Base-by-base conservation (phyloP, 2,797 vertebrate genomes). In the Enteromius mattozi region DNA sequence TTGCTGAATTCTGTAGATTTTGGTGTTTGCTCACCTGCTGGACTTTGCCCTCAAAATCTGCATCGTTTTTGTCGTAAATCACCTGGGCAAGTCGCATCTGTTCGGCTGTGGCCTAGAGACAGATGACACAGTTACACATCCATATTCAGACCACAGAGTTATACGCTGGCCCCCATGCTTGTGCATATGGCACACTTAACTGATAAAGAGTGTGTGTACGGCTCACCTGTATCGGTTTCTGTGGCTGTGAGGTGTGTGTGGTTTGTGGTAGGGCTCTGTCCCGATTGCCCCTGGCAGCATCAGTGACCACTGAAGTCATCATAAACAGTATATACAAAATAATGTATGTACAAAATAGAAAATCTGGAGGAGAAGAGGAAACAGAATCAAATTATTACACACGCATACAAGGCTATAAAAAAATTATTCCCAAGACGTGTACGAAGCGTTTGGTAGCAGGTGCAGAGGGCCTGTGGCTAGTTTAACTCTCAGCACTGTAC, bases 301-400 rank as follows among this genome's bases (percentile, higher is more conserved):
- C 97, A 95, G 93, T 96, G 95, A 96, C 97, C 95, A 98, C 94
- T 9, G 98, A 99, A 95, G 97, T 98, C 98, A 99, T 99, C 97
- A 98, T 99, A 96, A 97, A 98, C 96, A 97, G 97, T 97, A 99
- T 98, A 97, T 99, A 99, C 97, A 99, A 98, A 99, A 97, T 95
- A 97, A 96, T 87, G 96, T 98, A 97, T 97, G 96, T 98, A 98
- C 97, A 99, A 99, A 98, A 97, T 97, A 98, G 96, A 99, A 99
- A 96, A 99, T 96, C 97, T 98, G 93, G 17, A 93, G 91, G 8
- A 84, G 80, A 91, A 6, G 72, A 17, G 61, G 37, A 81, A 33
- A 78, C 13, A 81, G 8, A 86, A 3, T 65, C 0, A 0, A 71
- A 35, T 35, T 5, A 54, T 17, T 24, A 81, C 61, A 27, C 30